Percentiles rank a stretch among this genome's conserved stretches.
phyloP scores from a whole-genome alignment of 2,797 vertebrate genomes.

The Lemur catta region DNA sequence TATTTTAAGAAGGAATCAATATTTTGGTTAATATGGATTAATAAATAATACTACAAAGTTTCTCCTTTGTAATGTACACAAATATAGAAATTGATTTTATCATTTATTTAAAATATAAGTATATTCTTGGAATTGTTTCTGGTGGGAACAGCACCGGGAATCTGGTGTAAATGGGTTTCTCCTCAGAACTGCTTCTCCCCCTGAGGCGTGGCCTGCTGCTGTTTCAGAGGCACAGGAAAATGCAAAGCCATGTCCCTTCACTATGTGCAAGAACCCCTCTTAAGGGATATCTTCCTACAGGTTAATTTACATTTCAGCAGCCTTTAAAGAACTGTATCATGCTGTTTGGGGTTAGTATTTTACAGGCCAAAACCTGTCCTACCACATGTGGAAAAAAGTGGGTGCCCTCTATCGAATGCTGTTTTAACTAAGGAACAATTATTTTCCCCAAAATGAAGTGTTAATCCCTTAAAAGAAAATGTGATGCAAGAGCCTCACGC shows the following conservation, averaged over 20 bases:
- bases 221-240: neutral
- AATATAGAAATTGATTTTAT: conserved; percentile 45
- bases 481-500: neutral
- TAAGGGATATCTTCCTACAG: neutral
- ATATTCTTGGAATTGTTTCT: conserved; percentile 33
- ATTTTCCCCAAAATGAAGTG: neutral
- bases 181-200: neutral
- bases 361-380: neutral
- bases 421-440: neutral
- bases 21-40: conserved; percentile 34
- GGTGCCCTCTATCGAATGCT: neutral
- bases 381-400: neutral
- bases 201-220: neutral
- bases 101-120: conserved; percentile 61
- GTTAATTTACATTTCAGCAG: neutral
- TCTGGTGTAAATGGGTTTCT: neutral
- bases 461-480: neutral
- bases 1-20: conserved; percentile 52
- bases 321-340: neutral
- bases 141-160: neutral
- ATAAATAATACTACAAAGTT: conserved; percentile 35
- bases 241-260: neutral
- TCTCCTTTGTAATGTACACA: conserved; percentile 4
- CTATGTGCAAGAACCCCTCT: neutral
- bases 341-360: neutral